phyloP scores from a whole-genome alignment of 2,797 vertebrate genomes.

The Onychomys torridus region DNA sequence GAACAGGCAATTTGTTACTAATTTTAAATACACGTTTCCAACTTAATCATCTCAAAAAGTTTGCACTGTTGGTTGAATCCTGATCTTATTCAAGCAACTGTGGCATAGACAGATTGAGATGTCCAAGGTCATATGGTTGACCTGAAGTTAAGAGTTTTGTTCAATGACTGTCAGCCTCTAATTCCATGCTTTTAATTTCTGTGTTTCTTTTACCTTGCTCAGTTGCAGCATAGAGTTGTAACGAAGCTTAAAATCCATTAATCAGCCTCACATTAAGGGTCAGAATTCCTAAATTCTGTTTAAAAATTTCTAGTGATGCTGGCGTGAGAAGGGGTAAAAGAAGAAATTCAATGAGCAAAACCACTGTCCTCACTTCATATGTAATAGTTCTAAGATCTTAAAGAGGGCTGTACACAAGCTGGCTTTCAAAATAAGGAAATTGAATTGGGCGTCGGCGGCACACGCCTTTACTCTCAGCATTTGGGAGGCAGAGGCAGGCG shows the following conservation, averaged over 20 bases:
- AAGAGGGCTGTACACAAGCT: background rate
- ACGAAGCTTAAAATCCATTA: background rate
- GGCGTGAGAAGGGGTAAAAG: background rate
- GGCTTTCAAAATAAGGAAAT: background rate
- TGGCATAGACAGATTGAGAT: background rate
- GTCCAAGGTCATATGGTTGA: background rate
- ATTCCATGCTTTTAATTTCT: constrained; percentile 12
- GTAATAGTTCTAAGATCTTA: background rate
- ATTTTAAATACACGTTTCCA: constrained; percentile 39
- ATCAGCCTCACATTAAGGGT: background rate
- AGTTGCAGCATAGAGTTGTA: background rate
- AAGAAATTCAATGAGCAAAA: background rate
- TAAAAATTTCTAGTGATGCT: background rate
- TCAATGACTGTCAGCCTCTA: background rate
- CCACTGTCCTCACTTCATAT: background rate
- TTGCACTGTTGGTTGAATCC: background rate
- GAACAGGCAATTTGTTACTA: background rate
- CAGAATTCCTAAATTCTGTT: background rate
- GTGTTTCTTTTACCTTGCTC: background rate
- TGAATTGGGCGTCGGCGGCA: accelerated
- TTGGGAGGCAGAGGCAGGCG: no score
- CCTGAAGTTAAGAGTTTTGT: background rate
- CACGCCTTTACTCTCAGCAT: no score
- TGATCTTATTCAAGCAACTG: background rate
- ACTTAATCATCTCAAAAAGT: constrained; percentile 23